Percentiles rank a stretch among this genome's conserved stretches.
These are phyloP conservation scores for Ichneumoninae sp. DNA, from an alignment of 2,888 invertebrate genomes.

Conservation along the genomic window DNA sequence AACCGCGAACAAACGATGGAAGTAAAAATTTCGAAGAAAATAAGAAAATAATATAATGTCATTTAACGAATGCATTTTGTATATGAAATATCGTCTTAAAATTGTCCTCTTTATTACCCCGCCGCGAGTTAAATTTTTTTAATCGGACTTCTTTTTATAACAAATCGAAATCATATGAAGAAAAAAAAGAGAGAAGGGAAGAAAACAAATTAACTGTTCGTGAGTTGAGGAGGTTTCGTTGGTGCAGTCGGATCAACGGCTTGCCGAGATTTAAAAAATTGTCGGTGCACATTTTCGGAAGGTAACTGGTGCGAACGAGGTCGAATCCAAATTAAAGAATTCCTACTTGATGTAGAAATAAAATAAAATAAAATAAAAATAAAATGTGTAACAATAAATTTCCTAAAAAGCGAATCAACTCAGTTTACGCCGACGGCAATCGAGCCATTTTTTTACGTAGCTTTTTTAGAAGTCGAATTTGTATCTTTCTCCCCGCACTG, in stretches of 20 bases:
- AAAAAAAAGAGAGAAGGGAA: not conserved
- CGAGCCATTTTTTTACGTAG: not conserved
- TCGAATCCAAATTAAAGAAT: not conserved
- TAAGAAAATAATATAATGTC: slow-evolving; percentile 75
- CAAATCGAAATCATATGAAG: not conserved
- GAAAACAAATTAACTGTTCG: not conserved
- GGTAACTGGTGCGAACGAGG: not conserved
- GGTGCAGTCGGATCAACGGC: not conserved
- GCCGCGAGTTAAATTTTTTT: not conserved
- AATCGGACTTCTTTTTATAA: not conserved
- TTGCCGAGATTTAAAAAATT: not conserved
- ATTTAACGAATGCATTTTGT: slow-evolving; percentile 77
- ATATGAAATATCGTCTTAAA: slow-evolving; percentile 63
- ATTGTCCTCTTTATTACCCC: not conserved
- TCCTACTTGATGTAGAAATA: slow-evolving; percentile 2
- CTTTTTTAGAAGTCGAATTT: not conserved
- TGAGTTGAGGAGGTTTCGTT: not conserved
- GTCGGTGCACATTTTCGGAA: not conserved
- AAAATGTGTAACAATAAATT: slow-evolving; percentile 7
- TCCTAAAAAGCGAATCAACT: not conserved
- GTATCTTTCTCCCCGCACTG: not conserved
- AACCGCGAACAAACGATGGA: slow-evolving; percentile 18
- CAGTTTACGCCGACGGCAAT: not conserved
- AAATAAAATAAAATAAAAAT: not conserved
- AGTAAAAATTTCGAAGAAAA: slow-evolving; percentile 31